Evolutionary conservation across 1,140 invertebrate species (phyloP), one percentile per base, ranked within the genome.

Genomic region (Zaprionus taronus): DNA sequence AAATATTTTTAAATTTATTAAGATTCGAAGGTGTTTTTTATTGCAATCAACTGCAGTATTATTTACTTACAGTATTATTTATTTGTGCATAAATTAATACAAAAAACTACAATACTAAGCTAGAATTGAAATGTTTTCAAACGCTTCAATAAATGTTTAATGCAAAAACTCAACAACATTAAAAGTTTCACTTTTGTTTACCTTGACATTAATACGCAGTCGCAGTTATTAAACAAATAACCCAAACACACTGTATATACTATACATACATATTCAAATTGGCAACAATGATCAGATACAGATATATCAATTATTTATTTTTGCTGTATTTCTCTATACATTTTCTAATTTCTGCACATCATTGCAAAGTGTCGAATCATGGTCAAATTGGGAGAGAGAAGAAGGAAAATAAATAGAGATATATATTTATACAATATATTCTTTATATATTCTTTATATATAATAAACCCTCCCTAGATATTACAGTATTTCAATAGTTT

Each of bases 301-400:
- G 44, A 63, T 53, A 53, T 62, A 77, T 73, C 65, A 81, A 81
- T 53, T 31, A 36, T 55, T 66, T 55, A 36, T 31, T 55, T 66
- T 66, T 38, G 49, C 20, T 20, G 31, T 73, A 63, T 57, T 20
- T 71, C 28, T 56, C 41, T 24, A 51, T 53, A 66, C 56, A 62
- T 17, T 53, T 49, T 38, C 24, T 60, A 53, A 60, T 78, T 78
- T 78, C 73, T 68, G 71, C 71, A 74, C 72, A 58, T 77, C 75
- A 74, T 74, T 11, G 12, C 22, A 20, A 53, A 17, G 20, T 72
- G 65, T 67, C 67, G 55, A 81, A 72, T 77, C 67, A 81, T 72
- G 49, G 34, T 47, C 56, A 15, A 61, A 68, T 57, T 17, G 15
- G 26, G 20, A 55, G 57, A 49, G 12, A 49, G 12, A 57, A 41